phyloP scores from a whole-genome alignment of 2,888 invertebrate species.

The Sthenelais limicola region DNA sequence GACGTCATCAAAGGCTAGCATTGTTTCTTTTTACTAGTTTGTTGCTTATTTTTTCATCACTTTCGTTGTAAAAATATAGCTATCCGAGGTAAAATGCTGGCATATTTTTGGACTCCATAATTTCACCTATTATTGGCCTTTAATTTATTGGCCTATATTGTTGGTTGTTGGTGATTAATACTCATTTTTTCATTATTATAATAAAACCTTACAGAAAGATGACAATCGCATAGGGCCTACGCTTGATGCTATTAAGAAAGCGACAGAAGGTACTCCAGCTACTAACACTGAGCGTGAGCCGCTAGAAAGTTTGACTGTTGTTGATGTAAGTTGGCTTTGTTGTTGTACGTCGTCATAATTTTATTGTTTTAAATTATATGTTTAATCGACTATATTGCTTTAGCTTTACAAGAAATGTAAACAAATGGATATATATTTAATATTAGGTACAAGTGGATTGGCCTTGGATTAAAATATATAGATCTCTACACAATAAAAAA shows the following conservation, averaged over 20 bases:
- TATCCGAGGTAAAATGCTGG: not conserved
- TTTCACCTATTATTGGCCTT: too few relatives aligned
- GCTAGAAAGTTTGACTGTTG: conserved; percentile 56
- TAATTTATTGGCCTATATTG: not conserved
- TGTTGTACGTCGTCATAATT: not conserved
- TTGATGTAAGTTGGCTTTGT: conserved; percentile 58
- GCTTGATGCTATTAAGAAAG: conserved; percentile 53
- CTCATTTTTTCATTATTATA: not conserved
- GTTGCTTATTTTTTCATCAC: not conserved
- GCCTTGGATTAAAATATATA: not conserved
- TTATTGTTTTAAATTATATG: too few relatives aligned
- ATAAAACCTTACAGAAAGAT: conserved; percentile 20
- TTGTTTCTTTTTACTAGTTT: not conserved
- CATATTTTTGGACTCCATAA: too few relatives aligned
- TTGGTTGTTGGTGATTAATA: conserved; percentile 6
- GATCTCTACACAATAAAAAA: not conserved
- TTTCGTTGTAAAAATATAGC: not conserved
- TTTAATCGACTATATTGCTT: too few relatives aligned
- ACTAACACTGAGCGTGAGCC: conserved; percentile 55
- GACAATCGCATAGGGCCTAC: conserved; percentile 33
- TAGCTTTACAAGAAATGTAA: too few relatives aligned
- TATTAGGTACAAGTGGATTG: too few relatives aligned
- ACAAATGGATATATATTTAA: too few relatives aligned
- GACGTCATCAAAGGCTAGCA: conserved; percentile 9
- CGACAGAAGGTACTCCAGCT: conserved; percentile 55